These are phyloP conservation scores for Psittacula derbiana DNA, from an alignment of 2,797 vertebrate genomes.

Conservation along the genomic window DNA sequence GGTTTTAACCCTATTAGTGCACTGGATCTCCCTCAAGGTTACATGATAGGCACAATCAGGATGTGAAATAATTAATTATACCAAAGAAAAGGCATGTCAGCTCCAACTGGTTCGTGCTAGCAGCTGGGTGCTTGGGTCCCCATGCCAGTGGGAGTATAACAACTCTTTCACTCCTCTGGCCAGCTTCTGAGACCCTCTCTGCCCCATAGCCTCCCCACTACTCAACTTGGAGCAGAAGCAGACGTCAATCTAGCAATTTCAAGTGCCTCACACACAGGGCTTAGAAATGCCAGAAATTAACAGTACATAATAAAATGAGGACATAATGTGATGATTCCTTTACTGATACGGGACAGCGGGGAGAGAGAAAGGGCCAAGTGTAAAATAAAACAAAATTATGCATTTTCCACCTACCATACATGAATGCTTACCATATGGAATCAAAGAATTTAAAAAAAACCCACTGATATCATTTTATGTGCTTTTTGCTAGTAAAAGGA, in stretches of 20 bases:
- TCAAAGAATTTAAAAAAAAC: not conserved
- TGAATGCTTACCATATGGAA: constrained; percentile 64
- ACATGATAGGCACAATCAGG: not conserved
- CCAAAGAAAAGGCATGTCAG: not conserved
- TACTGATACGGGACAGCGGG: not conserved
- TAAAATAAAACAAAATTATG: not conserved
- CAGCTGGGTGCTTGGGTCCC: not conserved
- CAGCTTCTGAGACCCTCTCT: not conserved
- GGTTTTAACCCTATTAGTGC: constrained; percentile 37
- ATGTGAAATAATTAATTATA: not conserved
- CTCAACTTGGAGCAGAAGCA: not conserved
- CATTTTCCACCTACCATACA: constrained; percentile 39
- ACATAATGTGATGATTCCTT: not conserved
- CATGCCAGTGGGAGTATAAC: not conserved
- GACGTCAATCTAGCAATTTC: not conserved
- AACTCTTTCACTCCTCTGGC: not conserved
- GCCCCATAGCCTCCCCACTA: not conserved
- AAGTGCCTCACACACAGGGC: not conserved
- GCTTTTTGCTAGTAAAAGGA: constrained; percentile 59
- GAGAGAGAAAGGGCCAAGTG: not conserved
- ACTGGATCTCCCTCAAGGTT: not conserved
- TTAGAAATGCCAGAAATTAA: not conserved
- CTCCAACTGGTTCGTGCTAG: not conserved
- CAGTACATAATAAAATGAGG: not conserved
- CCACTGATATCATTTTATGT: constrained; percentile 58